Conservation (phyloP, 1,140 invertebrate genomes). For the Magallana gigas region DNA sequence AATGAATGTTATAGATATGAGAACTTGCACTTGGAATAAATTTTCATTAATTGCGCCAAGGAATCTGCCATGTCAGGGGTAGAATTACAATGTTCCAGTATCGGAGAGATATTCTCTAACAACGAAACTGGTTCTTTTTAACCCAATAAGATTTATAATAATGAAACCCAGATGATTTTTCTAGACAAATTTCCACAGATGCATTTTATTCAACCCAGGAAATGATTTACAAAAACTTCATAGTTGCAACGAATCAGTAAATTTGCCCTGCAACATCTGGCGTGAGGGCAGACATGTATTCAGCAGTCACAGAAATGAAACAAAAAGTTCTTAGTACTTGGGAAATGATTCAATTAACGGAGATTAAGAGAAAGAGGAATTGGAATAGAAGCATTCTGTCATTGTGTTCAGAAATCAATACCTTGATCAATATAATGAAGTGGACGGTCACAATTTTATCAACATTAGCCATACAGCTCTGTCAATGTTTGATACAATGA, state of each 20-base stretch:
- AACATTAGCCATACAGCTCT: too few relatives aligned
- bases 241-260: conserved; percentile 13
- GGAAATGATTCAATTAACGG: too few relatives aligned
- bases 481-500: too few relatives aligned
- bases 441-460: too few relatives aligned
- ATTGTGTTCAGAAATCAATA: too few relatives aligned
- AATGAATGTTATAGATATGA: background rate
- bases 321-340: background rate
- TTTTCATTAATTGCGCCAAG: background rate
- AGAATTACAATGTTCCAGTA: too few relatives aligned
- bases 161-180: conserved; percentile 12
- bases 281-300: background rate
- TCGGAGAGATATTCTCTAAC: background rate
- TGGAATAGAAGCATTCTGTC: too few relatives aligned
- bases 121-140: background rate
- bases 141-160: conserved; percentile 9
- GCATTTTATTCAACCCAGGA: conserved; percentile 1
- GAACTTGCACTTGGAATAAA: background rate
- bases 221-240: background rate
- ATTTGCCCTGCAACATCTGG: conserved; percentile 23
- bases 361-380: too few relatives aligned
- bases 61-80: background rate
- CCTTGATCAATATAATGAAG: too few relatives aligned
- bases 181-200: conserved; percentile 28
- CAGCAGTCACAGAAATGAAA: background rate